These are phyloP conservation scores for Atta cephalotes DNA, from an alignment of 1,140 invertebrate genomes.

Conservation along the genomic window DNA sequence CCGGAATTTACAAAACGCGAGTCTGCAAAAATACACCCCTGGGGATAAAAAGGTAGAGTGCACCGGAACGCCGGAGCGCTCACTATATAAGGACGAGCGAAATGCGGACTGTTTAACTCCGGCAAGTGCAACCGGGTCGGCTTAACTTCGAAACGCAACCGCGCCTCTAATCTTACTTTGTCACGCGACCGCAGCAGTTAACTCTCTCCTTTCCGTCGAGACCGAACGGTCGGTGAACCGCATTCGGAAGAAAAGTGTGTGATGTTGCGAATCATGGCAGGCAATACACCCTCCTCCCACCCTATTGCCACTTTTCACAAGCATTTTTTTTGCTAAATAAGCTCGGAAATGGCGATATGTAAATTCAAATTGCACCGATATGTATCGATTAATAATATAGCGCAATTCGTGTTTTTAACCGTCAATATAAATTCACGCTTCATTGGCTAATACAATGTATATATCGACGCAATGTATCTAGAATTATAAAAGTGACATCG, in stretches of 20 bases:
- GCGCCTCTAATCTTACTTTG: constrained; percentile 55
- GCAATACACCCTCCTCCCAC: background rate
- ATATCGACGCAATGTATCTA: background rate
- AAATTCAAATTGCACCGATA: background rate
- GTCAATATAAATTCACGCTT: constrained; percentile 42
- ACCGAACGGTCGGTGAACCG: constrained; percentile 36
- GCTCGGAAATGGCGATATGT: background rate
- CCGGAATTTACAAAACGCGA: constrained; percentile 13
- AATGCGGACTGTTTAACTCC: constrained; percentile 55
- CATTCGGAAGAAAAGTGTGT: constrained; percentile 12
- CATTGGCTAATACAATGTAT: constrained; percentile 26
- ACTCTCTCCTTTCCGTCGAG: constrained; percentile 14
- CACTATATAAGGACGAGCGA: constrained; percentile 47
- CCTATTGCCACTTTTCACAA: background rate
- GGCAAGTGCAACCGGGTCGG: constrained; percentile 48
- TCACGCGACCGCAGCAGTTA: constrained; percentile 59
- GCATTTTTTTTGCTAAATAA: constrained; percentile 2
- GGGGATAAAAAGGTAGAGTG: constrained; percentile 6
- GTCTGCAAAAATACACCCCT: constrained; percentile 27
- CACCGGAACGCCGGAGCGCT: constrained; percentile 16
- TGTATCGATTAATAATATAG: constrained; percentile 24
- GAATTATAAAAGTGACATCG: constrained; percentile 33
- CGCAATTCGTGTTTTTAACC: constrained; percentile 8
- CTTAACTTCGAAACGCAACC: constrained; percentile 60
- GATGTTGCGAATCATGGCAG: background rate